Evolutionary conservation across 1,140 invertebrate species (phyloP), one percentile per base, ranked within the genome.

Genomic region (Drosophila quadrilineata): DNA sequence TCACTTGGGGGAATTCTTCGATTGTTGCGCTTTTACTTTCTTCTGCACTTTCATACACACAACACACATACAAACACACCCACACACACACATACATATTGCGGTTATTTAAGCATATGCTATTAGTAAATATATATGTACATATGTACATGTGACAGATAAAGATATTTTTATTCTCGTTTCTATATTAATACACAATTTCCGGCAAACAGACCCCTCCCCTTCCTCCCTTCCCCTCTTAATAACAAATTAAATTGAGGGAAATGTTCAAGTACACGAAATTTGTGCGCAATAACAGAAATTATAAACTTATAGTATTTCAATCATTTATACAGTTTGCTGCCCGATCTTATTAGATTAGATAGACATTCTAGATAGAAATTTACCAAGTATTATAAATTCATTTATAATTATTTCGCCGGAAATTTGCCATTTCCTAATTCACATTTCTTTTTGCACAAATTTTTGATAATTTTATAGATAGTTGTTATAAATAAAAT

Each of bases 111-210:
- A 35, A 14, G 28, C 22, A 50, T 26, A 43, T 43, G 58, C 45
- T 21, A 66, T 66, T 65, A 43, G 54, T 65, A 57, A 57, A 64
- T 64, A 64, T 36, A 33, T 53, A 40, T 28, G 50, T 28, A 59
- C 21, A 24, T 3, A 22, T 29, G 43, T 59, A 50, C 62, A 59
- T 66, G 63, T 60, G 56, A 60, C 57, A 66, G 63, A 66, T 66
- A 66, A 67, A 67, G 49, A 67, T 67, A 67, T 62, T 57, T 56
- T 24, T 45, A 40, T 40, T 19, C 22, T 46, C 41, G 50, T 56
- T 54, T 67, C 54, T 67, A 67, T 62, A 62, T 67, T 62, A 53
- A 62, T 67, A 62, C 64, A 62, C 64, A 41, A 67, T 67, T 67
- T 67, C 58, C 64, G 57, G 64, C 58, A 19, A 22, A 22, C 17